phyloP scores from a whole-genome alignment of 2,888 invertebrate species.

The Biston stratarius region DNA sequence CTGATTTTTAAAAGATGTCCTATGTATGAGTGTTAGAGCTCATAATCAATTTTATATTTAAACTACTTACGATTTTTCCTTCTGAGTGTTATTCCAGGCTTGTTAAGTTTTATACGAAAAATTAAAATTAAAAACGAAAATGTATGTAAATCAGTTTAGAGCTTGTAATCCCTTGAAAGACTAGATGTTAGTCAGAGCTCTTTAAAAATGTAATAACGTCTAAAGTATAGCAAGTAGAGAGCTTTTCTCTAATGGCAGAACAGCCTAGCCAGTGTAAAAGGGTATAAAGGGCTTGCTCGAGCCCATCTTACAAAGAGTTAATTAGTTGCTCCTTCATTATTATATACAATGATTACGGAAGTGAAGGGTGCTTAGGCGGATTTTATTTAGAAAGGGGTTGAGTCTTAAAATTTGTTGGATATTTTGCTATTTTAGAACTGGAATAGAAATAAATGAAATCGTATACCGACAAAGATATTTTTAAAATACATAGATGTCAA shows the following conservation, averaged over 20 bases:
- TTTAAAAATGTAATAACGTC: constrained; percentile 42
- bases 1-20: neutral
- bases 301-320: constrained; percentile 52
- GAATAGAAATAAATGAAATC: neutral
- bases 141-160: constrained; percentile 16
- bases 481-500: neutral
- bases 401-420: constrained; percentile 17
- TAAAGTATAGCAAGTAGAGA: constrained; percentile 39
- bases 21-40: neutral
- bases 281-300: constrained; percentile 37
- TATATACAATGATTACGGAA: constrained; percentile 52
- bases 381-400: constrained; percentile 36
- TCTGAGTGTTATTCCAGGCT: neutral
- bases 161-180: constrained; percentile 13
- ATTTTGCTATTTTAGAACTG: neutral
- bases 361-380: constrained; percentile 34
- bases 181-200: constrained; percentile 36
- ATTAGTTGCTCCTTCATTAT: constrained; percentile 58
- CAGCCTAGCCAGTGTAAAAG: constrained; percentile 37
- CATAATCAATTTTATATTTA: neutral
- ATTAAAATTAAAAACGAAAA: neutral
- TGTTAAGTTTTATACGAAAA: neutral
- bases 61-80: neutral
- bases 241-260: constrained; percentile 43
- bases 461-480: neutral